These are phyloP conservation scores for Apotomis betuletana DNA, from an alignment of 2,888 invertebrate species.

Conservation along the genomic window DNA sequence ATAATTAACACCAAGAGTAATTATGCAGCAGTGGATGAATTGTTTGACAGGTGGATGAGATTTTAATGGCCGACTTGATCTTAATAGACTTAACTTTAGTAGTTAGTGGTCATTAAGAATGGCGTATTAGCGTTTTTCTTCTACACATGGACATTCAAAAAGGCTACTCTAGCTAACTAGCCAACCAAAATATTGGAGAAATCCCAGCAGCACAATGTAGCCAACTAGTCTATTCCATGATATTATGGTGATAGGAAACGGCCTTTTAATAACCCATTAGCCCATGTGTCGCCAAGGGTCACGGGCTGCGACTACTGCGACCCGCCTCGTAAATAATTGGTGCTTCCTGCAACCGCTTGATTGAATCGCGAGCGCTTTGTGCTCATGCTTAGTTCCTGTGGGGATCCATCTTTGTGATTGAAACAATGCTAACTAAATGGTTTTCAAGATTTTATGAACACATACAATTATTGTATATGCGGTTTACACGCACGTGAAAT, in stretches of 20 bases:
- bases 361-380: constrained; percentile 35
- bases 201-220: no score
- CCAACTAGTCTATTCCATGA: no score
- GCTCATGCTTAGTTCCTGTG: constrained; percentile 26
- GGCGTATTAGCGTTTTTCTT: no score
- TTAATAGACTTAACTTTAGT: no score
- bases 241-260: neutral
- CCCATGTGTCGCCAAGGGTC: constrained; percentile 14
- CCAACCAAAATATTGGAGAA: no score
- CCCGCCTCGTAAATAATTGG: constrained; percentile 40
- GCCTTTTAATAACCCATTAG: constrained; percentile 13
- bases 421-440: neutral
- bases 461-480: no score
- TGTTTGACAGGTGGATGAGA: constrained; percentile 5
- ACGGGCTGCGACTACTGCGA: neutral
- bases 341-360: constrained; percentile 41
- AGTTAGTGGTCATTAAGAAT: no score
- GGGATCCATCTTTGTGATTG: neutral
- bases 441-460: no score
- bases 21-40: neutral
- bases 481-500: no score
- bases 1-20: neutral
- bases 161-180: no score
- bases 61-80: neutral
- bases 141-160: no score